Base-by-base conservation (phyloP, 2,797 vertebrate species). In the Danionella dracula region DNA sequence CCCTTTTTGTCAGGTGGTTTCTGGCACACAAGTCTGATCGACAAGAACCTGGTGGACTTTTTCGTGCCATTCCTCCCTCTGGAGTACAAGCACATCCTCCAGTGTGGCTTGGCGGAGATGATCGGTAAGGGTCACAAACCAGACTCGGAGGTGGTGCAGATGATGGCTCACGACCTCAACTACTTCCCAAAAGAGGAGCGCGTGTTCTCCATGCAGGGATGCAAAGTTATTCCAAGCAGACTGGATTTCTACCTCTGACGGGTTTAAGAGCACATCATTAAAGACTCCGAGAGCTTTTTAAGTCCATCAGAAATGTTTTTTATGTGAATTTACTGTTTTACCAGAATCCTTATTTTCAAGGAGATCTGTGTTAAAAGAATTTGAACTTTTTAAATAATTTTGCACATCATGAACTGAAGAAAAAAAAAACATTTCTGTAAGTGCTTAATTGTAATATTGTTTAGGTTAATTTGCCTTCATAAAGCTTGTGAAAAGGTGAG, bases 11-110 rank as follows among this genome's bases (percentile, higher is more conserved):
- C 4, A 98, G 95, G 93, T 76, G 95, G 95, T 12, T 86, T 98
- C 69, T 96, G 91, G 91, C 95, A 84, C 75, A 91, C 92, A 1
- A 89, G 88, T 59, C 81, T 98, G 70, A 96, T 98, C 0, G 92
- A 94, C 77, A 92, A 85, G 77, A 91, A 93, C 82, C 87, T 98
- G 79, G 89, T 98, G 44, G 95, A 98, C 75, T 95, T 91, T 81
- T 98, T 95, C 0, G 79, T 98, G 20, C 96, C 96, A 1, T 95
- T 98, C 66, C 89, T 98, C 65, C 96, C 96, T 4, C 81, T 98
- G 87, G 94, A 98, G 78, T 90, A 91, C 76, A 77, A 34, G 23
- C 96, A 98, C 0, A 84, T 98, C 9, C 80, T 93, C 61, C 91
- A 92, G 88, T 98, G 96, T 0, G 75, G 85, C 45, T 64, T 86